phyloP scores from a whole-genome alignment of 2,797 vertebrate species.

The Pelobates cultripes region DNA sequence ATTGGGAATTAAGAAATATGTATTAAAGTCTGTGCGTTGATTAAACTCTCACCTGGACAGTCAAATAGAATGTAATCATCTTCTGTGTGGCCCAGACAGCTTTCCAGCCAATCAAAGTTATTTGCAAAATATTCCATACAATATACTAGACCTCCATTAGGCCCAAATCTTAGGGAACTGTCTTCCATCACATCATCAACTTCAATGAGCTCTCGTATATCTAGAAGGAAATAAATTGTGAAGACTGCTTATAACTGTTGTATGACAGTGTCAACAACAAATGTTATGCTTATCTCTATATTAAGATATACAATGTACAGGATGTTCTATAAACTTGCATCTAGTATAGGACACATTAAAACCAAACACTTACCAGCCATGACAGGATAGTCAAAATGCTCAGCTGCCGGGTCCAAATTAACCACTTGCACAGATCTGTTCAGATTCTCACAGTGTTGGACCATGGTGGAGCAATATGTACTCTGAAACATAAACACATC shows the following conservation, averaged over 20 bases:
- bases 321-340: too few species aligned
- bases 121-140: constrained; percentile 98
- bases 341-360: too few species aligned
- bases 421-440: constrained; percentile 92
- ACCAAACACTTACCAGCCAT: constrained; percentile 83
- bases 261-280: too few species aligned
- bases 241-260: too few species aligned
- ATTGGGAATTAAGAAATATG: neutral
- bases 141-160: constrained; percentile 94
- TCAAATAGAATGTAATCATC: constrained; percentile 97
- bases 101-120: constrained; percentile 94
- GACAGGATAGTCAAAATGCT: constrained; percentile 88
- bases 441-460: constrained; percentile 84
- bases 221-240: constrained; percentile 59
- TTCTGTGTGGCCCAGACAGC: constrained; percentile 88
- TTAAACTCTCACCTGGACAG: constrained; percentile 83
- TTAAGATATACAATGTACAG: too few species aligned
- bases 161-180: constrained; percentile 85
- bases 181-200: constrained; percentile 98
- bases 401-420: constrained; percentile 94
- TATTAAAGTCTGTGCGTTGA: neutral
- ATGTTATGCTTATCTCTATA: too few species aligned
- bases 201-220: constrained; percentile 93
- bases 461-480: constrained; percentile 92
- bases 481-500: constrained; percentile 75